Base-by-base conservation (phyloP, 2,888 invertebrate genomes). In the Harpalus rubripes region DNA sequence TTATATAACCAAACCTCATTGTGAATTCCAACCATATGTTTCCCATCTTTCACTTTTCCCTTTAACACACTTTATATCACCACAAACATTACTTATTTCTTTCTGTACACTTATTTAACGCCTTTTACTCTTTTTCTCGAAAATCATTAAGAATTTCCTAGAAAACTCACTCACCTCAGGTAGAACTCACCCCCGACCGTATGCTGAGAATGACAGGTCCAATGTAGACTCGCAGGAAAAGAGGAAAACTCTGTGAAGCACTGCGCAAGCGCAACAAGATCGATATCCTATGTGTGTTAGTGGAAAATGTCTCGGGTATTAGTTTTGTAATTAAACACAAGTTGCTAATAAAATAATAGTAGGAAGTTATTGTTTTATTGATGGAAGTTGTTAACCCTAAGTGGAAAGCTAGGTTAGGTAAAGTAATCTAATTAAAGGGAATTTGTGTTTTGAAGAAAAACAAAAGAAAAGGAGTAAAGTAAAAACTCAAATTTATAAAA, bases 121-220 rank as follows among this genome's bases (percentile, higher is more conserved):
- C 1, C 44, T 41, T 39, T 68, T 39, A 68, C 32, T 68, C 39
- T 32, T 32, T 32, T 32, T 4, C 32, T 32, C 5, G n/a, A 8
- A 68, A 39, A 68, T 39, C 18, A 16, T 7, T 41, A 12, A 18
- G 16, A 44, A 44, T 16, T 74, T 44, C 72, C 12, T 32, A 44
- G 44, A 74, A 44, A 68, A 68, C 8, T 22, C 0, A 74, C 72
- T 74, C 72, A 74, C 72, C 72, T 74, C 18, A 68, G 68, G 72
- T 74, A 52, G 72, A 74, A 74, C 52, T 44, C 63, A 22, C 22
- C 18, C 63, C 63, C 63, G 63, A 22, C 26, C 18, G 44, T 74
- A 44, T 44, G 44, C 18, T 44, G 18, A 18, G 41, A 74, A 18
- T 74, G 72, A 74, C 72, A 74, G 44, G 0, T 74, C 44, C 15